These are phyloP conservation scores for Apis dorsata DNA, from an alignment of 1,140 invertebrate species.

Conservation along the genomic window DNA sequence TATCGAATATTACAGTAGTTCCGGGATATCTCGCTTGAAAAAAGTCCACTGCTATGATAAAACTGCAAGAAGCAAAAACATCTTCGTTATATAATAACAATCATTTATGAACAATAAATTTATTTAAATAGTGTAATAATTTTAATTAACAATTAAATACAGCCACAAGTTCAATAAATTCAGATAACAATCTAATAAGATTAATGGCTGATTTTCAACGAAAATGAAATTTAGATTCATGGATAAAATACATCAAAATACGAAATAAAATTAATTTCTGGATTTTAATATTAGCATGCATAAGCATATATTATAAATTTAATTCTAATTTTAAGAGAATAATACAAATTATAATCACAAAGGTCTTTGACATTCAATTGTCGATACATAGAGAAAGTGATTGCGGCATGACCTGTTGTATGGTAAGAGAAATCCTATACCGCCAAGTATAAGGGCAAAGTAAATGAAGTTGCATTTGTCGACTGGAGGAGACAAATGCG, in stretches of 20 bases:
- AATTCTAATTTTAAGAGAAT: neutral
- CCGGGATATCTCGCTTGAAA: conserved; percentile 91
- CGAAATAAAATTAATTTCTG: neutral
- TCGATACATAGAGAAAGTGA: neutral
- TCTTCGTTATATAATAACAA: neutral
- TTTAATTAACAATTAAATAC: neutral
- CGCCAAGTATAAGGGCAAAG: conserved; percentile 89
- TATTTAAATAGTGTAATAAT: neutral
- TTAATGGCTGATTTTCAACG: neutral
- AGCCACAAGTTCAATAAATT: neutral
- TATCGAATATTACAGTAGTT: conserved; percentile 93
- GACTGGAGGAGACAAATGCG: conserved; percentile 84
- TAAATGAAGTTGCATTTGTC: conserved; percentile 90
- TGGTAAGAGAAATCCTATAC: conserved; percentile 93
- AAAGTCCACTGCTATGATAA: conserved; percentile 94
- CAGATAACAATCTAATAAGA: too few relatives aligned
- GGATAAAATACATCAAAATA: neutral
- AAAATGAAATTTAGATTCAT: neutral
- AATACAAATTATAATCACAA: neutral
- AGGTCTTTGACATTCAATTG: conserved; percentile 19
- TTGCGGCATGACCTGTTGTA: conserved; percentile 88
- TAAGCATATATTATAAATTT: neutral
- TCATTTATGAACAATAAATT: neutral
- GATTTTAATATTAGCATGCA: neutral
- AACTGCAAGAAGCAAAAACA: conserved; percentile 81